Base-by-base conservation (phyloP, 1,140 invertebrate genomes). In the Anastrepha ludens region DNA sequence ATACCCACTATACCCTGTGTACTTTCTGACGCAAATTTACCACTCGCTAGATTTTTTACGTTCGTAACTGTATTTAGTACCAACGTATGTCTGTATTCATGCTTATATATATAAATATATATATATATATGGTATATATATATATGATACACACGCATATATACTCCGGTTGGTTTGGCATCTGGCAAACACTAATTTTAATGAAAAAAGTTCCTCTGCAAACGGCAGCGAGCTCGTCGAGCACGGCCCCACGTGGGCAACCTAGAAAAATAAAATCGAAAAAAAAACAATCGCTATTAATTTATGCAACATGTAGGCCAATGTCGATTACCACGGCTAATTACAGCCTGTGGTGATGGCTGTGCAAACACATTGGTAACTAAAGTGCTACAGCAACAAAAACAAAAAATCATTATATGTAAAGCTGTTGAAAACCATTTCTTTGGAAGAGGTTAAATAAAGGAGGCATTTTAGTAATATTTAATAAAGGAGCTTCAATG, bases 231-330 rank as follows among this genome's bases (percentile, higher is more conserved):
- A 29, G 20, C 5, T 3, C 64, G 2, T 2, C 67, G 11, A 55
- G 13, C 67, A 67, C 8, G 39, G 39, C 67, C 39, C 15, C 41
- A 13, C 3, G 67, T 6, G 11, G 2, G 67, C 17, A n/a, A 47
- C 41, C 5, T 15, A 4, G 39, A 41, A 74, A 44, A 17, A n/a
- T 44, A 62, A 62, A 6, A 62, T 62, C 17, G 15, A 13, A 62
- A 67, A 67, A 67, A 39, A 67, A 8, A 29, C 20, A 20, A 67
- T 20, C 74, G 41, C n/a, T 9, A 55, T 55, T 81, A 81, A 81
- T 81, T 81, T 81, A 81, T 81, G 74, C 74, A 81, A 81, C 74
- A 50, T 81, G 50, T 81, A 81, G 47, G 74, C 74, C 74, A 55
- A 58, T 81, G 74, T 81, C 17, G 74, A 81, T 81, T 81, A 81